phyloP scores from a whole-genome alignment of 1,140 invertebrate genomes.

The Caenorhabditis brenneri region DNA sequence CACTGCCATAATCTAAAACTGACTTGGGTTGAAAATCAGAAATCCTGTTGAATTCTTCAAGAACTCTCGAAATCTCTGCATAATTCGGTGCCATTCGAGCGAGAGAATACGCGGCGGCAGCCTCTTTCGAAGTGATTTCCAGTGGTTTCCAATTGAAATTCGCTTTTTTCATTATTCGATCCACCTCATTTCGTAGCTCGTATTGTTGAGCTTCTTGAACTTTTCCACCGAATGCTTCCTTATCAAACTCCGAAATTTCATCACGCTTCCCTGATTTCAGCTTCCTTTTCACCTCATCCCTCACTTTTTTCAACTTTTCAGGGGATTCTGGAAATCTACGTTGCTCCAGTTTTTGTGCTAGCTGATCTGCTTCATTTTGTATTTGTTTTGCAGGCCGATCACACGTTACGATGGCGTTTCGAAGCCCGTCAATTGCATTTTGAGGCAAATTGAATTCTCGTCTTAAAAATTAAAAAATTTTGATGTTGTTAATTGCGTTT shows the following conservation, averaged over 20 bases:
- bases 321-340: constrained; percentile 42
- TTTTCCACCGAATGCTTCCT: constrained; percentile 30
- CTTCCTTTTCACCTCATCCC: constrained; percentile 34
- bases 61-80: constrained; percentile 17
- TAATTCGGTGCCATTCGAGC: constrained; percentile 30
- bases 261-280: not conserved
- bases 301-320: constrained; percentile 20
- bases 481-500: not conserved
- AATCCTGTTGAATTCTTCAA: constrained; percentile 40
- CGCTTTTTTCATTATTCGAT: constrained; percentile 42
- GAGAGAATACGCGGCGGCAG: constrained; percentile 31
- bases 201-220: constrained; percentile 44
- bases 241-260: constrained; percentile 17
- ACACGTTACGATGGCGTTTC: not conserved
- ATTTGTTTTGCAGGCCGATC: constrained; percentile 16
- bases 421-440: constrained; percentile 24
- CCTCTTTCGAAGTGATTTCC: constrained; percentile 22
- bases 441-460: constrained; percentile 36
- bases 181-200: constrained; percentile 36
- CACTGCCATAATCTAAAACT: constrained; percentile 41
- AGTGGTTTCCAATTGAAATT: constrained; percentile 47
- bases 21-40: constrained; percentile 28
- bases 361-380: constrained; percentile 44
- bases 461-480: constrained; percentile 4
- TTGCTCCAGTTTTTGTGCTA: not conserved